Percentiles rank a stretch among this genome's conserved stretches.
These are phyloP conservation scores for Dreissena rostriformis DNA, from an alignment of 1,140 invertebrate species.

Conservation along the genomic window DNA sequence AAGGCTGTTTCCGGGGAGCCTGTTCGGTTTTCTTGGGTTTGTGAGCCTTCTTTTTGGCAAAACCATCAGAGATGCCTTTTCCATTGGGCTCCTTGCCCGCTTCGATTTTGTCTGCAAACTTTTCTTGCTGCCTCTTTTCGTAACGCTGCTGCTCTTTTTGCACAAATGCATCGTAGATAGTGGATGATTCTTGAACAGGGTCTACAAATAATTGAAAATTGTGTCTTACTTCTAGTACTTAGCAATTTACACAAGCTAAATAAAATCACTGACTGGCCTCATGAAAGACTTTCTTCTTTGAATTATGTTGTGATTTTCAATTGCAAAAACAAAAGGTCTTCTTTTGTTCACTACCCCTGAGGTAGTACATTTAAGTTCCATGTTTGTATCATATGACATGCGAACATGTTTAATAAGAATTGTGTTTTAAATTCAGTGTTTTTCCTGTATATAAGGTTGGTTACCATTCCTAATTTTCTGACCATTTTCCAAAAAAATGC, in stretches of 20 bases:
- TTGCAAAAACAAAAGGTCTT: no score
- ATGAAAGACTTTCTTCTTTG: no score
- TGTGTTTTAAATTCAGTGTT: no score
- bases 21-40: constrained; percentile 72
- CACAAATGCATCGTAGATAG: constrained; percentile 79
- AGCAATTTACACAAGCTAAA: neutral
- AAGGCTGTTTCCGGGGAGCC: constrained; percentile 63
- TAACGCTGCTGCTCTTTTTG: constrained; percentile 63
- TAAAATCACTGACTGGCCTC: no score
- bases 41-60: constrained; percentile 58
- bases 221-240: neutral
- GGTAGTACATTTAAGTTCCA: no score
- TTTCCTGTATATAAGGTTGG: no score
- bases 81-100: constrained; percentile 57
- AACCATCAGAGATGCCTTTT: constrained; percentile 53
- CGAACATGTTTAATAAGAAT: no score
- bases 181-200: constrained; percentile 78
- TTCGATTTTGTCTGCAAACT: constrained; percentile 52
- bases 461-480: no score
- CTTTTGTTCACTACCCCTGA: no score
- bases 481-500: no score
- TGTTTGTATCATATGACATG: no score
- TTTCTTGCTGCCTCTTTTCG: constrained; percentile 55
- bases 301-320: no score
- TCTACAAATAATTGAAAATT: constrained; percentile 64